A percentile compares a stretch with the other conserved stretches of the same genome.
phyloP scores from a whole-genome alignment of 1,140 invertebrate genomes.

The Matsumurasca onukii region DNA sequence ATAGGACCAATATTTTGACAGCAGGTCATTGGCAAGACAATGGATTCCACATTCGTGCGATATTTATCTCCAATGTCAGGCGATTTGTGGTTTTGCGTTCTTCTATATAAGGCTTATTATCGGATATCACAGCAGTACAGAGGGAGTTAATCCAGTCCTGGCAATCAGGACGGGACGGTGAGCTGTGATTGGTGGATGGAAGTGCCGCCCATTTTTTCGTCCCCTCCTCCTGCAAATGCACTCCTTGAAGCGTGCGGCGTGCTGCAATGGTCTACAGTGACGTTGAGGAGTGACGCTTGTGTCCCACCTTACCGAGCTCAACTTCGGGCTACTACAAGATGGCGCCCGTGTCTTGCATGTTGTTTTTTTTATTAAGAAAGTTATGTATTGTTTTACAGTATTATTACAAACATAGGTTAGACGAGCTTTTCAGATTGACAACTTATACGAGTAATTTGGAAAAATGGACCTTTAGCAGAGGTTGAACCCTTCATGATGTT shows the following conservation, averaged over 20 bases:
- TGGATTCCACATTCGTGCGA: not conserved
- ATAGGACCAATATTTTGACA: constrained; percentile 20
- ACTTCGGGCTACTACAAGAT: no score
- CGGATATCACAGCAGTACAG: not conserved
- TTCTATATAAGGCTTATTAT: not conserved
- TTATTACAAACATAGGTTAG: no score
- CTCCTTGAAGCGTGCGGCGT: not conserved
- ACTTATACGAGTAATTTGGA: no score
- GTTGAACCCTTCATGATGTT: no score
- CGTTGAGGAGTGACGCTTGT: constrained; percentile 7
- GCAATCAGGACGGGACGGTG: constrained; percentile 16
- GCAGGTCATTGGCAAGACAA: constrained; percentile 1
- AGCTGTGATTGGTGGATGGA: constrained; percentile 6
- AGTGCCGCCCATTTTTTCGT: constrained; percentile 26
- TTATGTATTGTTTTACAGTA: no score
- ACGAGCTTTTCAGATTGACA: no score
- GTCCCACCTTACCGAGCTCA: constrained; percentile 6
- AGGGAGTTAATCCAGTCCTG: constrained; percentile 23
- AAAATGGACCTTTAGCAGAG: no score
- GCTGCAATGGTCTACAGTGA: not conserved
- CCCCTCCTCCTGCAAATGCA: constrained; percentile 4
- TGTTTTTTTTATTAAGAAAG: no score
- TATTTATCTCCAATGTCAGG: not conserved
- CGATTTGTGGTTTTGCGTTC: not conserved
- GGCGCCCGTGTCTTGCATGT: no score